Evolutionary conservation across 2,113 vertebrate species (phyloP), one percentile per base, ranked within the genome.

Genomic region (Onychostoma macrolepis): DNA sequence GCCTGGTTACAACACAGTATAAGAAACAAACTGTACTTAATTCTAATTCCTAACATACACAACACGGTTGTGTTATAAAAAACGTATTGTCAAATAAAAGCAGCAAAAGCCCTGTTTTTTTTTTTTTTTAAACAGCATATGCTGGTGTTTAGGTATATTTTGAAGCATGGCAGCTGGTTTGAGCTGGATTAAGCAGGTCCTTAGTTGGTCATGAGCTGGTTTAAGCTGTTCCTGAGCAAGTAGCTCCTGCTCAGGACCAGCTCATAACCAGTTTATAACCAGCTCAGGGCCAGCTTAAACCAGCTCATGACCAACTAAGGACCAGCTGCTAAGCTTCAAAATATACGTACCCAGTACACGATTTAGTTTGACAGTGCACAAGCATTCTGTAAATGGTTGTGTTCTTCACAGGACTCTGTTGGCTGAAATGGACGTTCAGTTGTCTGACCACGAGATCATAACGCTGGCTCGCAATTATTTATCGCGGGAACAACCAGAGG

Each of bases 361-460:
- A 21, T 58, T 79, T n/a, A 79, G 50, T n/a, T 33, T 36, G 24
- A 81, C 36, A 65, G 24, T 43, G 56, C 17, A 12, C 48, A 79
- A 13, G 21, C 19, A 26, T 12, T 69, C 26, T 24, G 36, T 85
- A 74, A 82, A 13, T 80, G 28, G 43, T 12, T 63, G 28, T 83
- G 88, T 90, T 71, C 87, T 38, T 19, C 50, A 87, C 93, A 99
- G 98, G 92, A 92, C 93, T 45, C 90, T 97, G 86, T 48, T 99
- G 84, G 87, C 92, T 72, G 91, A 85, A 84, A 90, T 96, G 5
- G 90, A 88, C 90, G 82, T 91, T 84, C 90, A 85, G 0, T 93
- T 98, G 84, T 94, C 92, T 17, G 97, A 97, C 36, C 97, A 99
- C 1, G 97, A 99, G 92, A 89, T 97, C 84, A 90, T 97, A 91